phyloP scores from a whole-genome alignment of 35 echinoderm and acorn worm genomes.

The Apostichopus parvimensis region DNA sequence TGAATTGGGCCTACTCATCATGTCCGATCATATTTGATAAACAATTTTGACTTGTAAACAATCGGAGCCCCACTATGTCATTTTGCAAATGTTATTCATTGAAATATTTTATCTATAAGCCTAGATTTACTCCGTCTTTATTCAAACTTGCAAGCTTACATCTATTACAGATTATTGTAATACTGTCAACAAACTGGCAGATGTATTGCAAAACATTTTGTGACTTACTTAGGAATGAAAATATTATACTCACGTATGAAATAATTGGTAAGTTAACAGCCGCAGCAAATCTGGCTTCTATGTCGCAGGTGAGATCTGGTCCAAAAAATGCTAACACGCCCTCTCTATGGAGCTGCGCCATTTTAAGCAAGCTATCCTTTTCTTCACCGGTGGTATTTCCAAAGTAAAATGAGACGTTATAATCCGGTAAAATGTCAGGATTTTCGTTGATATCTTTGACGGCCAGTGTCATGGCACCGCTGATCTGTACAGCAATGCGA shows the following conservation, averaged over 20 bases:
- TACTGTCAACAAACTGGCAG: too few relatives aligned
- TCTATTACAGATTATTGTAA: too few relatives aligned
- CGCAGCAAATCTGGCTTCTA: slow-evolving; percentile 77
- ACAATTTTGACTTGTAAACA: too few relatives aligned
- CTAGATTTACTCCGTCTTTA: too few relatives aligned
- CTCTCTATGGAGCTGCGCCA: slow-evolving; percentile 64
- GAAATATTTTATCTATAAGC: too few relatives aligned
- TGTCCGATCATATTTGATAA: too few relatives aligned
- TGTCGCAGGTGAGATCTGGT: slow-evolving; percentile 73
- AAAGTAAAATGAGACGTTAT: slow-evolving; percentile 60
- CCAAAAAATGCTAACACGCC: slow-evolving; percentile 89
- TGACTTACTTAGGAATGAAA: too few relatives aligned
- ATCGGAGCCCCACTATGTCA: too few relatives aligned
- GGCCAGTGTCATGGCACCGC: slow-evolving; percentile 87
- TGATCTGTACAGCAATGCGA: slow-evolving; percentile 53
- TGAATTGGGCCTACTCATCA: too few relatives aligned
- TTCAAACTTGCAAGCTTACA: too few relatives aligned
- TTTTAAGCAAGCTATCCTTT: slow-evolving; percentile 44
- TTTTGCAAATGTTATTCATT: too few relatives aligned
- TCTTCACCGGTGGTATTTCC: slow-evolving; percentile 63
- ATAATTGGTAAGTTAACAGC: slow-evolving; percentile 92
- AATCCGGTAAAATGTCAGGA: slow-evolving; percentile 57
- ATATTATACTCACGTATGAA: slow-evolving; percentile 83
- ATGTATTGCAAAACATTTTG: too few relatives aligned
- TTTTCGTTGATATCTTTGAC: slow-evolving; percentile 71